A percentile compares a stretch with the other conserved stretches of the same genome.
phyloP scores from a whole-genome alignment of 2,797 vertebrate species.

The Pipistrellus pipistrellus region DNA sequence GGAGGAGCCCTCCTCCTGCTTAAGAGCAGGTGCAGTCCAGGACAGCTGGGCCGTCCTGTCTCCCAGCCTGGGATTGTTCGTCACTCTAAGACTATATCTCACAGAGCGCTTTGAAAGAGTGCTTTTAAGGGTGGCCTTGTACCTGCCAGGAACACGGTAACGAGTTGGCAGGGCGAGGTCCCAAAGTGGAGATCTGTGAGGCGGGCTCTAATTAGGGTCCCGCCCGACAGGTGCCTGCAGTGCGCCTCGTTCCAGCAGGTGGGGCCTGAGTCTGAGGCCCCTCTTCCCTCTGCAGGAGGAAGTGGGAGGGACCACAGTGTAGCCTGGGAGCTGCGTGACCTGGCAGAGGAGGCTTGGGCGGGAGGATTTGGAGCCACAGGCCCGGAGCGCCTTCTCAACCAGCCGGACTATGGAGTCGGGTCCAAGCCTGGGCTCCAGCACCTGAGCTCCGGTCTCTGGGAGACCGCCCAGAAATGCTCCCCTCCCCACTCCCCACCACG shows the following conservation, averaged over 20 bases:
- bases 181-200: fast-evolving
- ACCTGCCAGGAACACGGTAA: not conserved
- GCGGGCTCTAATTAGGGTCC: not conserved
- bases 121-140: not conserved
- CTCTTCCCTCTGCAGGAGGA: not conserved
- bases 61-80: not conserved
- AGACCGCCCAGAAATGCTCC: not conserved
- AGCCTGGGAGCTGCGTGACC: not conserved
- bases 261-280: not conserved
- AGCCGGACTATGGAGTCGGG: fast-evolving
- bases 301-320: not conserved
- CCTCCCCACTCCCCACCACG: not conserved
- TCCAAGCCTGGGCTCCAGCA: not conserved
- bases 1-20: not conserved
- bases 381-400: not conserved
- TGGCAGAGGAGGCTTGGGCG: not conserved
- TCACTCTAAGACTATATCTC: not conserved
- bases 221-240: not conserved
- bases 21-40: not conserved
- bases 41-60: not conserved
- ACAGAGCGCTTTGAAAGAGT: not conserved
- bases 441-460: not conserved
- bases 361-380: not conserved
- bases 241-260: not conserved
- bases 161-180: not conserved